Percentiles rank a stretch among this genome's conserved stretches.
Evolutionary conservation across 2,113 vertebrate genomes (phyloP).

Genomic region (Aegotheles bennettii): DNA sequence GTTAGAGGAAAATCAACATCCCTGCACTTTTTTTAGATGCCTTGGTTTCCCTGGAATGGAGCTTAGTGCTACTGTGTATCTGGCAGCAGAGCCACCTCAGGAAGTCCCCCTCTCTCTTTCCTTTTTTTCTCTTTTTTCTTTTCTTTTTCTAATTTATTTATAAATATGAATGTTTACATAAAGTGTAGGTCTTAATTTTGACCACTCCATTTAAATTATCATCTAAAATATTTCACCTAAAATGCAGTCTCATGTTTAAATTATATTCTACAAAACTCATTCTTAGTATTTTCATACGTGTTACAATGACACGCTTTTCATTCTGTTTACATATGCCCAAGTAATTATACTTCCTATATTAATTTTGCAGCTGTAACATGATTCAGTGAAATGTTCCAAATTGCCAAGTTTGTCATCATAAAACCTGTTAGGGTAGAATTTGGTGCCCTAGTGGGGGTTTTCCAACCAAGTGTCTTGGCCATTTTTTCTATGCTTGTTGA

Average conservation of each 20-base stretch:
- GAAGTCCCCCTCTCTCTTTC: not conserved
- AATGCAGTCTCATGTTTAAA: slow-evolving; percentile 36
- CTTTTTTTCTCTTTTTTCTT: not conserved
- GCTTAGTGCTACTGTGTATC: slow-evolving; percentile 70
- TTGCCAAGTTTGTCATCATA: slow-evolving; percentile 61
- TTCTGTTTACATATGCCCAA: slow-evolving; percentile 44
- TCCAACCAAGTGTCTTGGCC: not conserved
- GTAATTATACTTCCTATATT: not conserved
- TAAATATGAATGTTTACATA: slow-evolving; percentile 72
- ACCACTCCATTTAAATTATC: slow-evolving; percentile 64
- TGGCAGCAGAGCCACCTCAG: slow-evolving; percentile 73
- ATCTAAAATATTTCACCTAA: slow-evolving; percentile 48
- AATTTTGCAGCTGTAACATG: not conserved
- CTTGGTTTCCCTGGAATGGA: slow-evolving; percentile 68
- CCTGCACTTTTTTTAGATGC: slow-evolving; percentile 73
- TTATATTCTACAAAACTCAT: slow-evolving; percentile 28
- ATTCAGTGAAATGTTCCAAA: not conserved
- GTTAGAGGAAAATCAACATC: slow-evolving; percentile 37
- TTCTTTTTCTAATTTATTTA: slow-evolving; percentile 68
- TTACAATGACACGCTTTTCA: not conserved
- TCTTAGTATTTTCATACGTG: slow-evolving; percentile 3
- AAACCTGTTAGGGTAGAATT: not conserved
- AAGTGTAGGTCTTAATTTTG: slow-evolving; percentile 66
- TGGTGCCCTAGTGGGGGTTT: not conserved
- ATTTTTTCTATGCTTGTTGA: not conserved